Evolutionary conservation across 2,888 invertebrate species (phyloP).

Genomic region (Phyllotreta cruciferae): DNA sequence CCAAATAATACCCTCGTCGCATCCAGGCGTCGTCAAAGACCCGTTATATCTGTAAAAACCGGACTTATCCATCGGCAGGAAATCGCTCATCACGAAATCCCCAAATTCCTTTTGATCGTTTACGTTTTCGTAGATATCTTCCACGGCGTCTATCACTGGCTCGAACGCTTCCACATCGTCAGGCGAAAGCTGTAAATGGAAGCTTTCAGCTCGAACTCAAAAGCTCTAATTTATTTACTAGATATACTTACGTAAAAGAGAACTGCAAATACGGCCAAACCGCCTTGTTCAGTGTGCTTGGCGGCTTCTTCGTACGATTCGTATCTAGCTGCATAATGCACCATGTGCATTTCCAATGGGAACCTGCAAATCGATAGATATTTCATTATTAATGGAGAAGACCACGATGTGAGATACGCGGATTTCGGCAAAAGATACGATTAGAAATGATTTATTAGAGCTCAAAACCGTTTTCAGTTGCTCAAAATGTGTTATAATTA

Average conservation of each 20-base stretch:
- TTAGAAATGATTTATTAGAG: too few relatives aligned
- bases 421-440: too few relatives aligned
- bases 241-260: slow-evolving; percentile 64
- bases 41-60: slow-evolving; percentile 68
- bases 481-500: too few relatives aligned
- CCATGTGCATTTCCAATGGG: slow-evolving; percentile 71
- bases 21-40: slow-evolving; percentile 77
- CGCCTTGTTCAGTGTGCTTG: slow-evolving; percentile 59
- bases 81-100: slow-evolving; percentile 56
- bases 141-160: slow-evolving; percentile 51
- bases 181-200: slow-evolving; percentile 53
- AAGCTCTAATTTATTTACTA: neutral
- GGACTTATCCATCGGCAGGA: slow-evolving; percentile 65
- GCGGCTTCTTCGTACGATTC: slow-evolving; percentile 63
- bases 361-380: slow-evolving; percentile 57
- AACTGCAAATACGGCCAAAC: slow-evolving; percentile 70
- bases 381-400: too few relatives aligned
- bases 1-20: slow-evolving; percentile 78
- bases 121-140: slow-evolving; percentile 45
- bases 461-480: too few relatives aligned
- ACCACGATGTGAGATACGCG: too few relatives aligned
- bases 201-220: neutral
- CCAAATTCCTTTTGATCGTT: slow-evolving; percentile 39
- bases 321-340: slow-evolving; percentile 67
- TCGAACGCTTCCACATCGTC: slow-evolving; percentile 55